Evolutionary conservation across 2,797 vertebrate species (phyloP), one percentile per base, ranked within the genome.

Genomic region (Galagoides demidoff): DNA sequence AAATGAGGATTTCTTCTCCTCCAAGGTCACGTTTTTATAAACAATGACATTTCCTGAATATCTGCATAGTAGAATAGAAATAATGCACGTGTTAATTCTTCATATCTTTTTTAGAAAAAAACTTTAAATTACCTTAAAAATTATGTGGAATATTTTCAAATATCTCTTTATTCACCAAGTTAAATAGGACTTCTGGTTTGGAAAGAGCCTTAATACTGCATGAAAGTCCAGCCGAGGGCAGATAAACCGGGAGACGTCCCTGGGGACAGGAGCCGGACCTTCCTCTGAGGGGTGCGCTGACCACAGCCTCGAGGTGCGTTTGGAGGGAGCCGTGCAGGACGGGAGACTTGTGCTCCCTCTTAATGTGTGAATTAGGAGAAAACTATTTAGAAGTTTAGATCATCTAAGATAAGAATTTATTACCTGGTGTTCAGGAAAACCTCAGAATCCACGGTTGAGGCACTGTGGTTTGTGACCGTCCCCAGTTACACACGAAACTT

Each of bases 11-110:
- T 92, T 89, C 43, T 96, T 9, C 25, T 92, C 8, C 20, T 37
- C 45, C 19, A 74, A 89, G 79, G 76, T 74, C 74, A 87, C 95
- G 64, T 92, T 95, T 95, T 96, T 77, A 61, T 91, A 85, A 91
- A 92, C 63, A 92, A 23, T 85, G 16, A 85, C 43, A 95, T 89
- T 96, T 96, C 74, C 89, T 84, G 61, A 78, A 92, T 29, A 70
- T 83, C 66, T 71, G 39, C 45, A 45, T 74, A 90, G 74, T 66
- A 11, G 74, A 94, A 84, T 89, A 78, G 84, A 82, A 87, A 61
- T 29, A 84, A 90, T 61, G 90, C 27, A 92, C 1, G 61, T 39
- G 71, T 81, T 83, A 43, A 25, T 91, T 78, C 45, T 82, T 96
- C 45, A 89, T 52, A 71, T 12, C 39, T 92, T 94, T 95, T 96